These are phyloP conservation scores for Selenia dentaria DNA, from an alignment of 2,888 invertebrate species.

Conservation along the genomic window DNA sequence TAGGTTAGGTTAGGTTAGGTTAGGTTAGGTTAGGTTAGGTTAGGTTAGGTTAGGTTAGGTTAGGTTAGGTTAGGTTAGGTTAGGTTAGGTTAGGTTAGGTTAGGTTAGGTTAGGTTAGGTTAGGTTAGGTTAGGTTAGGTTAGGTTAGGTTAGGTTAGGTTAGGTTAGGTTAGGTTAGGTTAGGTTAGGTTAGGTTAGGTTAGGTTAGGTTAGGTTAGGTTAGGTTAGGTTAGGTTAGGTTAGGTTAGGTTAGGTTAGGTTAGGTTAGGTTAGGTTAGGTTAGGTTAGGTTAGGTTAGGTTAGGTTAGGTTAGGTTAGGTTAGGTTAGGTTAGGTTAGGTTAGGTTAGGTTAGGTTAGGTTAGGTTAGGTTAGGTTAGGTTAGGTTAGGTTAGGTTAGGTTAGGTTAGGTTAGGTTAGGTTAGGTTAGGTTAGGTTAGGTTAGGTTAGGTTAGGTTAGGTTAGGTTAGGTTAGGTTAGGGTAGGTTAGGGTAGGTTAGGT, in stretches of 20 bases:
- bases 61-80: constrained; percentile 22
- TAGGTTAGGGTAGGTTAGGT: too few species aligned
- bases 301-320: constrained; percentile 30
- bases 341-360: constrained; percentile 21
- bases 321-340: constrained; percentile 25
- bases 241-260: constrained; percentile 20
- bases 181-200: constrained; percentile 23
- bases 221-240: constrained; percentile 20
- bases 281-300: constrained; percentile 19
- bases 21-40: constrained; percentile 20
- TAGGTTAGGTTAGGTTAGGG: constrained; percentile 34
- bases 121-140: constrained; percentile 33
- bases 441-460: constrained; percentile 34
- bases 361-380: constrained; percentile 21
- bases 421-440: constrained; percentile 26
- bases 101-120: constrained; percentile 34
- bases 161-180: constrained; percentile 27
- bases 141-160: constrained; percentile 19
- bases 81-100: constrained; percentile 32
- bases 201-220: constrained; percentile 21
- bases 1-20: constrained; percentile 20
- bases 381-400: constrained; percentile 21
- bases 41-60: constrained; percentile 22
- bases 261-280: constrained; percentile 19
- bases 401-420: constrained; percentile 22